A percentile compares a stretch with the other conserved stretches of the same genome.
Evolutionary conservation across 2,797 vertebrate species (phyloP).

Genomic region (Lutjanus campechanus): DNA sequence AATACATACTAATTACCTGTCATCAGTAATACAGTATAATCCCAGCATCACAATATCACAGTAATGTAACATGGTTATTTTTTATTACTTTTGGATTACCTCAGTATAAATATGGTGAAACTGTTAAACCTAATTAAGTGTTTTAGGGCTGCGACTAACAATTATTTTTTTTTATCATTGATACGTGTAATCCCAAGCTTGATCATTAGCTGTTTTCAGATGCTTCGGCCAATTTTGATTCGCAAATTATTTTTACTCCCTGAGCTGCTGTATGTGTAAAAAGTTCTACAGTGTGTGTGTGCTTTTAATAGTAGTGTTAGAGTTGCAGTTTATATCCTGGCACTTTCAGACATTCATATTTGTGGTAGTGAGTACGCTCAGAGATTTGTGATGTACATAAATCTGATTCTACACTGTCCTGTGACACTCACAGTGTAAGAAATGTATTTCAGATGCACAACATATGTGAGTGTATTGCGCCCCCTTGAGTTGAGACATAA

Average conservation of each 20-base stretch:
- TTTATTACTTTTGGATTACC: no score
- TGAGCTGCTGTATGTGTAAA: neutral
- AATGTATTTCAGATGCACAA: neutral
- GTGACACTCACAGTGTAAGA: neutral
- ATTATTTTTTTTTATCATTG: no score
- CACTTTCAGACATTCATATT: neutral
- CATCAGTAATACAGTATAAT: no score
- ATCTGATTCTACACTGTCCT: neutral
- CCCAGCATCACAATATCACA: no score
- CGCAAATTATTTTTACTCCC: neutral
- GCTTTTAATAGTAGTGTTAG: neutral
- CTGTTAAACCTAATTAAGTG: no score
- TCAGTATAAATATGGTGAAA: no score
- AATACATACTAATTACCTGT: no score
- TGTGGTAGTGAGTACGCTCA: neutral
- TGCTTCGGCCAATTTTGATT: neutral
- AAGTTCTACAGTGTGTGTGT: neutral
- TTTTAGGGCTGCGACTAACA: no score
- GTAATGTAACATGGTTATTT: no score
- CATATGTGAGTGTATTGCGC: conserved; percentile 42
- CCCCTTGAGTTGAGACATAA: conserved; percentile 57
- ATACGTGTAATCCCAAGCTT: no score
- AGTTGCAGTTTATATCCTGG: neutral
- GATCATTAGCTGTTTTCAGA: no score
- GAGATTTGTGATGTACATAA: neutral